Conservation (phyloP, 2,797 vertebrate genomes). For the Myotis planiceps region DNA sequence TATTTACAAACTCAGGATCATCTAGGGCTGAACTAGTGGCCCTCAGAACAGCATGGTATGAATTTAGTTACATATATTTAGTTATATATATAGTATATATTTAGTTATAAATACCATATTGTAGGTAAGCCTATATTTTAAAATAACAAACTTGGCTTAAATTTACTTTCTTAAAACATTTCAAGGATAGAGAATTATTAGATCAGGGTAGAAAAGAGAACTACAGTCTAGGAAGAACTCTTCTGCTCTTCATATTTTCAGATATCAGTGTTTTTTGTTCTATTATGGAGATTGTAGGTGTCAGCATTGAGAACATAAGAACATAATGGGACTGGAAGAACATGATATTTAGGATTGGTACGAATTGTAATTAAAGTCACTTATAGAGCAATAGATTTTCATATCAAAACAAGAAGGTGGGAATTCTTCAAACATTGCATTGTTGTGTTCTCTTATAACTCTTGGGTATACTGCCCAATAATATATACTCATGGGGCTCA, state of each 20-base stretch:
- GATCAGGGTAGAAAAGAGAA: neutral
- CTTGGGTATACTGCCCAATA: neutral
- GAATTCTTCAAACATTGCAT: neutral
- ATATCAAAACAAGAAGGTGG: conserved; percentile 14
- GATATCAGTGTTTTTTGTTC: neutral
- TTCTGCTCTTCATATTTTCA: neutral
- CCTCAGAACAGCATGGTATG: neutral
- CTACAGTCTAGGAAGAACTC: neutral
- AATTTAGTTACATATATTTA: too few relatives aligned
- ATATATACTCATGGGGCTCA: neutral
- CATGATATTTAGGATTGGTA: neutral
- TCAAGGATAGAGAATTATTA: conserved; percentile 1
- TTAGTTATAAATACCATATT: neutral
- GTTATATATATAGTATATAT: neutral
- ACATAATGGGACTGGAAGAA: neutral
- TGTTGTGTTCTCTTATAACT: neutral
- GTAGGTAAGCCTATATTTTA: neutral
- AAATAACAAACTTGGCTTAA: conserved; percentile 27
- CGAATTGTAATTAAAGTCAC: neutral
- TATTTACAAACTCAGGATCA: neutral
- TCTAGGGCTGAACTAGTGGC: neutral
- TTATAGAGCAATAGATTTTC: neutral
- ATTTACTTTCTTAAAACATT: conserved; percentile 25
- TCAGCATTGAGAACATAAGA: neutral
- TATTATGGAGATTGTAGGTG: neutral